phyloP scores from a whole-genome alignment of 1,140 invertebrate genomes.

The Uloborus diversus region DNA sequence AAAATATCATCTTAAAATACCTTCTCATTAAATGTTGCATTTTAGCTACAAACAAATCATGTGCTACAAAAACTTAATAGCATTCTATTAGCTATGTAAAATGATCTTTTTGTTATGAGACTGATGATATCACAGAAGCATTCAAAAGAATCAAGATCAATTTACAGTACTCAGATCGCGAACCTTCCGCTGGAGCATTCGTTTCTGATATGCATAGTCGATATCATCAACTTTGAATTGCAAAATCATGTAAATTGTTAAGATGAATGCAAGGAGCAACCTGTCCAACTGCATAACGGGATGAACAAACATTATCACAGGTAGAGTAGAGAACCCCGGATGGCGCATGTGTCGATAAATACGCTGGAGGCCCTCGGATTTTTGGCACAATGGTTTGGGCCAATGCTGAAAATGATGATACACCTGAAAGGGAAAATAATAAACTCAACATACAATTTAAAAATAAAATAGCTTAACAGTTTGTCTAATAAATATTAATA shows the following conservation, averaged over 20 bases:
- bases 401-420: conserved; percentile 16
- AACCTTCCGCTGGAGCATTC: conserved; percentile 34
- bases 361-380: conserved; percentile 14
- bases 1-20: too few relatives aligned
- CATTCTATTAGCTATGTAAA: too few relatives aligned
- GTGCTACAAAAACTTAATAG: too few relatives aligned
- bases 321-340: conserved; percentile 38
- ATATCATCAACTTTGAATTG: conserved; percentile 30
- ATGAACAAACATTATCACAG: conserved; percentile 12
- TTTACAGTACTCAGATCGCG: conserved; percentile 6
- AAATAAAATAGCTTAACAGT: background rate
- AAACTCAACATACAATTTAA: background rate
- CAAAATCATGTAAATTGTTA: conserved; percentile 7
- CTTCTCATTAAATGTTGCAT: too few relatives aligned
- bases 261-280: conserved; percentile 4
- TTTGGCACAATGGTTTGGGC: conserved; percentile 9
- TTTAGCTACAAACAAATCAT: too few relatives aligned
- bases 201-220: conserved; percentile 38
- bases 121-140: too few relatives aligned
- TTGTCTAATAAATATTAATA: background rate
- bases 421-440: conserved; percentile 11
- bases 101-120: too few relatives aligned
- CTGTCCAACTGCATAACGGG: conserved; percentile 44
- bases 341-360: conserved; percentile 52
- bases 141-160: too few relatives aligned